These are phyloP conservation scores for Orchesella flavescens DNA, from an alignment of 2,888 invertebrate genomes.

Conservation along the genomic window DNA sequence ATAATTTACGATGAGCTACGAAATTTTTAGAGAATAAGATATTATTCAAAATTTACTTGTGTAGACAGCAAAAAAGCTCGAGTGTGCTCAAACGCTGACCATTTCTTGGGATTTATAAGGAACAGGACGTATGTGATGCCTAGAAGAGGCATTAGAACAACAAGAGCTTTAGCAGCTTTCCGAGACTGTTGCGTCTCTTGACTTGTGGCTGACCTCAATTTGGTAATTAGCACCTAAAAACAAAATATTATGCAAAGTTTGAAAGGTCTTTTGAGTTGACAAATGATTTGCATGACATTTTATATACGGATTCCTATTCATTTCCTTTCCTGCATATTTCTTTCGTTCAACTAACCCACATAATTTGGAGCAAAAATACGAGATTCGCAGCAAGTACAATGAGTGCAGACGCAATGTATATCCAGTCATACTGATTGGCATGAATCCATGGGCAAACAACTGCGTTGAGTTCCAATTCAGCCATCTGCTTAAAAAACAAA, in stretches of 20 bases:
- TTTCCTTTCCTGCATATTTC: too few relatives aligned
- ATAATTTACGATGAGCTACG: too few relatives aligned
- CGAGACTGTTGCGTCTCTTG: slow-evolving; percentile 92
- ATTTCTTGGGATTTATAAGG: slow-evolving; percentile 86
- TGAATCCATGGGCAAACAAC: slow-evolving; percentile 85
- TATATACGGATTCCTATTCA: too few relatives aligned
- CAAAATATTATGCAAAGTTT: slow-evolving; percentile 69
- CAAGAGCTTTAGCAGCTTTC: slow-evolving; percentile 87
- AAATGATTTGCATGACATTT: not conserved
- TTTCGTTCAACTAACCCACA: slow-evolving; percentile 40
- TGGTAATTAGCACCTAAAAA: slow-evolving; percentile 88
- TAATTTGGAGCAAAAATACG: slow-evolving; percentile 80
- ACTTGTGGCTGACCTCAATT: slow-evolving; percentile 90
- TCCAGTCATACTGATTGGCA: slow-evolving; percentile 87
- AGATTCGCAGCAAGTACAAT: slow-evolving; percentile 86
- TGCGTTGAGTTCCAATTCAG: slow-evolving; percentile 48
- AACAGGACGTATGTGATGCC: slow-evolving; percentile 93
- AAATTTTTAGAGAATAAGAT: too few relatives aligned
- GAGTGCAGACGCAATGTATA: slow-evolving; percentile 88
- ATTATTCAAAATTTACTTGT: slow-evolving; percentile 79
- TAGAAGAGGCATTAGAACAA: slow-evolving; percentile 91
- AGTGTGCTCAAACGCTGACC: slow-evolving; percentile 83
- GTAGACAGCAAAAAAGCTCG: slow-evolving; percentile 89
- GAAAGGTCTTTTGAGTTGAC: too few relatives aligned
- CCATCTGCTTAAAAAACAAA: slow-evolving; percentile 9